A percentile compares a stretch with the other conserved stretches of the same genome.
These are phyloP conservation scores for Latrodectus elegans DNA, from an alignment of 2,888 invertebrate species.

Conservation along the genomic window DNA sequence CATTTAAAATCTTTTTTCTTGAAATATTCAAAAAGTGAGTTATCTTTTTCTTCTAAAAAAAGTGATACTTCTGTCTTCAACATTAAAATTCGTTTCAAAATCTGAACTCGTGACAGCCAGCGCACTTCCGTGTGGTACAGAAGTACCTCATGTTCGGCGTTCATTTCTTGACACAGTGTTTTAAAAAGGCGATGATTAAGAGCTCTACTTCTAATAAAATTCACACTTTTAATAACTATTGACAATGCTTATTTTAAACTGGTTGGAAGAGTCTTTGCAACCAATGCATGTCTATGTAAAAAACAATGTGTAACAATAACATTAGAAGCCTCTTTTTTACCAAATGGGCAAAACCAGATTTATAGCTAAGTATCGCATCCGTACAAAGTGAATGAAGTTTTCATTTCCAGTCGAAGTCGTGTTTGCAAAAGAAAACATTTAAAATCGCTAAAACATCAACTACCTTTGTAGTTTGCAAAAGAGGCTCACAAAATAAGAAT, in stretches of 20 bases:
- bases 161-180: constrained; percentile 47
- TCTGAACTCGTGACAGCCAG: constrained; percentile 52
- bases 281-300: too few relatives aligned
- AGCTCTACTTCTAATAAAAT: constrained; percentile 83
- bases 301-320: too few relatives aligned
- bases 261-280: too few relatives aligned
- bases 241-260: too few relatives aligned
- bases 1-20: neutral
- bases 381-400: constrained; percentile 87
- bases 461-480: constrained; percentile 40
- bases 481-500: constrained; percentile 47
- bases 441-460: constrained; percentile 41
- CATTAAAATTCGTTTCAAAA: constrained; percentile 50
- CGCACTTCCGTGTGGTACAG: constrained; percentile 44
- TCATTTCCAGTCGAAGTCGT: constrained; percentile 25
- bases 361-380: too few relatives aligned
- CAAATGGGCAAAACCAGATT: too few relatives aligned
- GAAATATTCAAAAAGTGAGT: constrained; percentile 40
- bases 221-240: neutral
- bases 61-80: constrained; percentile 47
- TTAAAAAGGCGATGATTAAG: constrained; percentile 53
- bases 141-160: constrained; percentile 41
- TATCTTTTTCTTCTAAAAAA: constrained; percentile 53
- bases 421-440: constrained; percentile 39
- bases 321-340: too few relatives aligned